Percentiles rank a stretch among this genome's conserved stretches.
Conservation (phyloP, 2,888 invertebrate species). For the Erebia ligea region DNA sequence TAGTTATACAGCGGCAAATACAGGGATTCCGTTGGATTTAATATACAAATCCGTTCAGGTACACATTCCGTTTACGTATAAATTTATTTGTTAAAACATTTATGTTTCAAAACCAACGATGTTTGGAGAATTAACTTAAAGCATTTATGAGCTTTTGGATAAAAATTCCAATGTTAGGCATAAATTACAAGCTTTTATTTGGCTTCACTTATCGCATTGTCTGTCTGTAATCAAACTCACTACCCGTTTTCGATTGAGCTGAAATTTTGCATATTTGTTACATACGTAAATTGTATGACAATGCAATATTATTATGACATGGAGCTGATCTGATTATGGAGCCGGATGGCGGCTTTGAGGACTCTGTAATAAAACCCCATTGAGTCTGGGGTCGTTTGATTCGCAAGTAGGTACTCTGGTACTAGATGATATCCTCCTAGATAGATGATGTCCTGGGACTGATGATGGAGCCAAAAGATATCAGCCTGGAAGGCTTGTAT, state of each 20-base stretch:
- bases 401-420: not conserved
- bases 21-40: constrained; percentile 37
- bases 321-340: not conserved
- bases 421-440: not conserved
- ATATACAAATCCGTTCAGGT: constrained; percentile 35
- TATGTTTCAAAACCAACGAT: constrained; percentile 7
- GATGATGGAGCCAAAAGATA: not conserved
- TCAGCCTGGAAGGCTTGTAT: too few relatives aligned
- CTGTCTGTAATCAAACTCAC: too few relatives aligned
- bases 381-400: not conserved
- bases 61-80: constrained; percentile 26
- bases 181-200: too few relatives aligned
- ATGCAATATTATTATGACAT: too few relatives aligned
- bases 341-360: not conserved
- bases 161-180: too few relatives aligned
- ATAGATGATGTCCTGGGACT: not conserved
- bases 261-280: too few relatives aligned
- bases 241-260: too few relatives aligned
- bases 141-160: too few relatives aligned
- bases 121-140: too few relatives aligned
- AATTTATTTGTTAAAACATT: constrained; percentile 15
- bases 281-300: too few relatives aligned
- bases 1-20: constrained; percentile 33
- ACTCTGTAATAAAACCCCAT: not conserved
- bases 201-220: too few relatives aligned